Base-by-base conservation (phyloP, 2,797 vertebrate species). In the Gouania willdenowi region DNA sequence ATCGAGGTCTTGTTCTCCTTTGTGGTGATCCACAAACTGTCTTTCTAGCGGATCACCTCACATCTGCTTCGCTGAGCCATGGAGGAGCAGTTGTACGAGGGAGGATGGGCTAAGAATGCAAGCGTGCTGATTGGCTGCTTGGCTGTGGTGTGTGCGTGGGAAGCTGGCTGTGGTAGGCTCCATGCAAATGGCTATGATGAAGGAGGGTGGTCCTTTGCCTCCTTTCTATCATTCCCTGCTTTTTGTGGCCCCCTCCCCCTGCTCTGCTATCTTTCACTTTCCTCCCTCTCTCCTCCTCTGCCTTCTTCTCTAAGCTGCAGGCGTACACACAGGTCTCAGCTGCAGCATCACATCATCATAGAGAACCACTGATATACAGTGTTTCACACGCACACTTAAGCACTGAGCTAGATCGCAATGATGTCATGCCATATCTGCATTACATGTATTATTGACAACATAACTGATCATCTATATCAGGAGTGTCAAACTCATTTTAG, bases 141-240 rank as follows among this genome's bases (percentile, higher is more conserved):
- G 26, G 32, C 41, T n/a, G 47, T 83, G 81, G 79, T 83, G 75
- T 79, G 84, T 83, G 76, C 75, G 77, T 75, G 77, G 77, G 77
- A 72, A 72, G 80, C 68, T 67, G 63, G 41, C 63, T 78, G 60
- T 61, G 71, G 74, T 77, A 71, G 74, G 69, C 66, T 83, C 71
- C 26, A 56, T 45, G 44, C 36, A 50, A 77, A 30, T 29, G 49
- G 62, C 57, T 70, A 15, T 62, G 75, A 75, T 71, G 22, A 40
- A 71, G 51, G 48, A 79, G 82, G 77, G 77, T 63, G 77, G 71
- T 78, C 72, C 82, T 77, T 74, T 49, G 54, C 54, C 51, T 72
- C 62, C 44, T 74, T 62, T 64, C 43, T 64, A 59, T 66, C 52
- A 47, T 61, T 53, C 46, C 13, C 38, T 36, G 24, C 44, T 60